Evolutionary conservation across 2,797 vertebrate species (phyloP).

Genomic region (Masticophis lateralis): DNA sequence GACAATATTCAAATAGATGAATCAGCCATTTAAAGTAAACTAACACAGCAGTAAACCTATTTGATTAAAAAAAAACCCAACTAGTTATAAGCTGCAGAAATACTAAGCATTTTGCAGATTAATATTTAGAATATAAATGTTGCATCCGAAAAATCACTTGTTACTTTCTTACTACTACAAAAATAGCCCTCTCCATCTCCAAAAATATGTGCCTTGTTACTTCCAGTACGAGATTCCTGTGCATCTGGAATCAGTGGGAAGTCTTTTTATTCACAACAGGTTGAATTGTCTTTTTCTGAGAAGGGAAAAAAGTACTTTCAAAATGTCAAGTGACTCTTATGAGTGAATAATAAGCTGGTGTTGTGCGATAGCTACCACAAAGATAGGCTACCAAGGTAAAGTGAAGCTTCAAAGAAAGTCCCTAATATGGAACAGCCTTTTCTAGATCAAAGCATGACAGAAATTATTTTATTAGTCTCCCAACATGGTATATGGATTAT

Average conservation of each 20-base stretch:
- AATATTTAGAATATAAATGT: neutral
- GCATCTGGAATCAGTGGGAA: conserved; percentile 38
- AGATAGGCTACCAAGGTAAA: conserved; percentile 17
- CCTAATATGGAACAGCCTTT: neutral
- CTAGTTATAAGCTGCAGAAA: neutral
- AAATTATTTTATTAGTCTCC: neutral
- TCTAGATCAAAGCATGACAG: neutral
- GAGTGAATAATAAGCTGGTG: neutral
- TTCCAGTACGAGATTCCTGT: conserved; percentile 39
- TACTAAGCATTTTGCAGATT: conserved; percentile 1
- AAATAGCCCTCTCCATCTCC: conserved; percentile 8
- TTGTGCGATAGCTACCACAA: neutral
- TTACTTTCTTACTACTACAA: conserved; percentile 23
- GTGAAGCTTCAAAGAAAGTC: conserved; percentile 23
- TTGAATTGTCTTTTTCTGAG: conserved; percentile 26
- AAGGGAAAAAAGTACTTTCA: neutral
- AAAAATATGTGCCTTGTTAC: conserved; percentile 42
- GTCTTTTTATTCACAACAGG: conserved; percentile 46
- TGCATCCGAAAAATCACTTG: conserved; percentile 32
- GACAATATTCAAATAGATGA: neutral
- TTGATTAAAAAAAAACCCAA: neutral
- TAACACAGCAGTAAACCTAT: neutral
- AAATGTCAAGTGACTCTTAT: conserved; percentile 27
- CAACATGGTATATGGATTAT: neutral
- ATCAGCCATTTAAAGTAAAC: neutral